Evolutionary conservation across 2,113 vertebrate species (phyloP).

Genomic region (Mobula hypostoma): DNA sequence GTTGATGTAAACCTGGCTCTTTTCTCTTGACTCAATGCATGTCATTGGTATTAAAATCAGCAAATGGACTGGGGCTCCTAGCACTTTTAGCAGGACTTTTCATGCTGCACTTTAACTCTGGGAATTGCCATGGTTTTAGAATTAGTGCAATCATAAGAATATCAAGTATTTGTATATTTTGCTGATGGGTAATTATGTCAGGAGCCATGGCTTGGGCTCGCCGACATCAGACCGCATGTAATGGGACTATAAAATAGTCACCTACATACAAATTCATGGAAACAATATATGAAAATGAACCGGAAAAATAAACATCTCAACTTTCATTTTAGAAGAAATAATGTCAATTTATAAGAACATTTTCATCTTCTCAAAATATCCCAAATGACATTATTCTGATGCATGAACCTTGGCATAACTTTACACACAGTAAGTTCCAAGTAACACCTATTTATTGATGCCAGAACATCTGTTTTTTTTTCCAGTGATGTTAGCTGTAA

Average conservation of each 20-base stretch:
- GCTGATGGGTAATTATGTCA: background rate
- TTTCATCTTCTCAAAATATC: background rate
- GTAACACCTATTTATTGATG: background rate
- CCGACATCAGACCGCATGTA: background rate
- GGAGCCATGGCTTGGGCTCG: background rate
- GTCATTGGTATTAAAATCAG: background rate
- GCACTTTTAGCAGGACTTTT: background rate
- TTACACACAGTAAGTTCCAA: background rate
- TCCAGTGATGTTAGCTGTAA: too few relatives aligned
- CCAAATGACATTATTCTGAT: too few relatives aligned
- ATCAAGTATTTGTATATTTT: background rate
- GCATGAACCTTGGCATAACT: too few relatives aligned
- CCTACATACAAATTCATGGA: background rate
- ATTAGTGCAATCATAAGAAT: background rate
- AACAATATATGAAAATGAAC: background rate
- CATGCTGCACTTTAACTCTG: background rate
- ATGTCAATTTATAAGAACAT: background rate
- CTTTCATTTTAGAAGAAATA: background rate
- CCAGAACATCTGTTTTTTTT: too few relatives aligned
- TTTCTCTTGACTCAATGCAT: background rate
- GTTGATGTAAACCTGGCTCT: background rate
- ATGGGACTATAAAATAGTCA: background rate
- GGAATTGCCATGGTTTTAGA: background rate
- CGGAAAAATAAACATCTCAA: background rate
- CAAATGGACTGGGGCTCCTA: background rate